Base-by-base conservation (phyloP, 1,140 invertebrate species). In the Magallana ariakensis region DNA sequence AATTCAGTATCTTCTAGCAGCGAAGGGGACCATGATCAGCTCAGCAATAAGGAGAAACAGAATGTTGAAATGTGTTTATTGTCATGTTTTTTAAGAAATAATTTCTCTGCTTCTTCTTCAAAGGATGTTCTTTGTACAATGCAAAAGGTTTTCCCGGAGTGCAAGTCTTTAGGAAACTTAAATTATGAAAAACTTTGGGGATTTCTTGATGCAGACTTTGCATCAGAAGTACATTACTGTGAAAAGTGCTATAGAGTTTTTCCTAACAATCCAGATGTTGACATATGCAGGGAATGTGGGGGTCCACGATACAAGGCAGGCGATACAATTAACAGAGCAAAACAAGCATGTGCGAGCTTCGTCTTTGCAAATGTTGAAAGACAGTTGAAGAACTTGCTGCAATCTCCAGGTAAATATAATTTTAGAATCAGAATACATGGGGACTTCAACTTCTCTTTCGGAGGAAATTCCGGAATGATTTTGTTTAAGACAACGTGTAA, bases 351-450 rank as follows among this genome's bases (percentile, higher is more conserved):
- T 26, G n/a, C 62, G 19, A 70, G 62, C 26, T 70, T 70, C 22
- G 62, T 70, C 9, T 70, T 7, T 70, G 19, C 62, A 70, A 70
- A 70, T 19, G 19, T 70, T n/a, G 19, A 70, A 70, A 70, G 16
- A 22, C 62, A 70, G 19, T 26, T 70, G 19, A 70, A 70, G 11
- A 70, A 70, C 19, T 70, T 70, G 9, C 22, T 70, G 62, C 62
- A 70, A 19, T 70, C 62, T 70, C n/a, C 62, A 70, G 19, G 62
- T 70, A 26, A 19, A 19, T 26, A 70, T 70, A 70, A 70, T 70
- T 70, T n/a, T 26, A n/a, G n/a, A n/a, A n/a, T n/a, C n/a, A n/a
- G n/a, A n/a, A n/a, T n/a, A n/a, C n/a, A n/a, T n/a, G n/a, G n/a
- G n/a, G n/a, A n/a, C n/a, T n/a, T n/a, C n/a, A n/a, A n/a, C n/a